Evolutionary conservation across 37 sponge, comb jelly and placozoan genomes (phyloP), one percentile per base, ranked within the genome.

Genomic region (Halichondria panicea): DNA sequence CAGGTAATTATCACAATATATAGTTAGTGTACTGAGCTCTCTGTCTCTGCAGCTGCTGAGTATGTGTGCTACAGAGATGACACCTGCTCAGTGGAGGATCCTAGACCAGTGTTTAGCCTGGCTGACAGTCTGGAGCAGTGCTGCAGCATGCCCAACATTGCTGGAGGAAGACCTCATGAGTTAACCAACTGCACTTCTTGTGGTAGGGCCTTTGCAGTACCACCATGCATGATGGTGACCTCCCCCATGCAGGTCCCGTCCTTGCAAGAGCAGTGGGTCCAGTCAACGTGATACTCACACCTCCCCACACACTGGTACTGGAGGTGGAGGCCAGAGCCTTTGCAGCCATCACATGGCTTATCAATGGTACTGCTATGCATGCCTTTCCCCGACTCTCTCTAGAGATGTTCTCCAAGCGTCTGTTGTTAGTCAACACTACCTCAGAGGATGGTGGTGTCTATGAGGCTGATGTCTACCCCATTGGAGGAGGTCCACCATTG

Each of bases 391-490:
- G 65, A 9, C 33, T 76, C 1, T 18, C 13, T 11, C 65, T 76
- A 18, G 77, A 76, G 30, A 31, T 45, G 36, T 41, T 43, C 45
- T 62, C 46, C 32, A 76, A 76, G 65, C 2, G 77, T 4, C 31
- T 76, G 35, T 45, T 76, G 43, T 36, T 76, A 37, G 27, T 12
- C 43, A 43, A 76, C 35, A 63, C 77, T 32, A n/a, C 65, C 6
- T 33, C 8, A 13, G 52, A 25, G 6, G 77, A 76, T 44, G n/a
- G 1, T 76, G 77, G 66, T 15, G 33, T 9, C 27, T 76, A 76
- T 63, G 77, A 76, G 32, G 77, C 77, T 58, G 77, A 76, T 45
- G 38, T 76, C 6, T 48, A 63, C n/a, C n/a, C n/a, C 31, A 8
- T 6, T 6, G 19, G 6, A 3, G 24, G 43, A 64, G 77, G 66